These are phyloP conservation scores for Condylura cristata DNA, from an alignment of 2,113 vertebrate genomes.

Conservation along the genomic window DNA sequence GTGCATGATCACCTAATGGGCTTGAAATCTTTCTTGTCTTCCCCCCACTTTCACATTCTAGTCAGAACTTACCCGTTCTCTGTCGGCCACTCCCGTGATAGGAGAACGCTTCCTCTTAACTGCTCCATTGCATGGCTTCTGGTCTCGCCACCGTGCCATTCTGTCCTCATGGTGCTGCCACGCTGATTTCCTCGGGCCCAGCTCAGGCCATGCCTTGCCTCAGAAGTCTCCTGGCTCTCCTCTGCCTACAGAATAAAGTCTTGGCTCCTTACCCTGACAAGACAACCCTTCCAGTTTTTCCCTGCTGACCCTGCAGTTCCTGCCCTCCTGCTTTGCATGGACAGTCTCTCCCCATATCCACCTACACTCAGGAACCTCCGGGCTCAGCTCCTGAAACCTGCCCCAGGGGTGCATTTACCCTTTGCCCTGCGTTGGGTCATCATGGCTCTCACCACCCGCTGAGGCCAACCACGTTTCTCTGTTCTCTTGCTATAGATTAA, in stretches of 20 bases:
- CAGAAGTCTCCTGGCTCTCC: background rate
- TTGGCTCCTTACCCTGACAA: background rate
- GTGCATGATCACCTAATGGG: background rate
- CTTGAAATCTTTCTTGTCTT: background rate
- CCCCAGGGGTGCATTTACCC: background rate
- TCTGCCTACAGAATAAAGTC: background rate
- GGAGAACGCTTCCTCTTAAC: background rate
- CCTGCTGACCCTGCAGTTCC: background rate
- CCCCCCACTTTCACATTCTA: background rate
- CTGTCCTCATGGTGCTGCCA: background rate
- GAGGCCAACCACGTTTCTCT: background rate
- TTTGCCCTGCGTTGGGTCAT: background rate
- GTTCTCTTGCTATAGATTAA: background rate
- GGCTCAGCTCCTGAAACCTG: background rate
- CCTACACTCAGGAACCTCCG: background rate
- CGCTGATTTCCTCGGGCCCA: background rate
- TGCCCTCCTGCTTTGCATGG: background rate
- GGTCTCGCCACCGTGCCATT: background rate
- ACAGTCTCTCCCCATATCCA: background rate
- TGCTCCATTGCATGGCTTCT: background rate
- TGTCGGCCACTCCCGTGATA: background rate
- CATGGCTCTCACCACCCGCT: background rate
- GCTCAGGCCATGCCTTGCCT: background rate
- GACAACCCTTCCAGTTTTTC: background rate
- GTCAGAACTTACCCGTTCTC: background rate